Evolutionary conservation across 2,113 vertebrate genomes (phyloP), one percentile per base, ranked within the genome.

Genomic region (Callorhinus ursinus): DNA sequence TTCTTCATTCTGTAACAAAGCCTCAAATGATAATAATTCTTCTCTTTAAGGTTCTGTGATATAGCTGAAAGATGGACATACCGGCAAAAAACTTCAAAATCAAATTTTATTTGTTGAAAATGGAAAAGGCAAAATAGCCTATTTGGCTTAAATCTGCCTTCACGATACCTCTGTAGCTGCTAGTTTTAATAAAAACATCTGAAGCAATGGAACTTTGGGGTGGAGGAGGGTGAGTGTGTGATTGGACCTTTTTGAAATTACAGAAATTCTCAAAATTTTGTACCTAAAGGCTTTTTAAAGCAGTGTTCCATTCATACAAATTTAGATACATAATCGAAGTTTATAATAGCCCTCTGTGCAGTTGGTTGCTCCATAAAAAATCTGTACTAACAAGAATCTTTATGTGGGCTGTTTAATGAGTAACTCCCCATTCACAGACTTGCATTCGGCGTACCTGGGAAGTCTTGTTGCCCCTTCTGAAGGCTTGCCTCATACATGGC

Each of bases 241-340:
- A 88, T 55, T 91, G 55, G 16, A 90, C 46, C n/a, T 84, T 95
- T 92, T 46, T 21, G 65, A 69, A 74, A 95, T 92, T 90, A 90
- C 3, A 97, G 59, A 81, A 61, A 92, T 95, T 82, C 88, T 93
- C 46, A 72, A 96, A 95, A 93, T 71, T 96, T 95, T 92, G n/a
- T 69, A 77, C 61, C 67, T 95, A 79, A 92, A 89, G 59, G 42
- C 9, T 95, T 93, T 86, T 89, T 39, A 95, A 55, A 95, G 90
- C 31, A 57, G 11, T 57, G n/a, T 63, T 96, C 49, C 33, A 82
- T 85, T 97, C 88, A 80, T 79, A 69, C 55, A 46, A 81, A 72
- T 85, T 83, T 65, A 33, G 31, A 33, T 55, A 18, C 65, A n/a
- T 49, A 88, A 63, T 88, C 79, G 46, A 15, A 61, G 59, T 96